Evolutionary conservation across 2,888 invertebrate genomes (phyloP).

Genomic region (Mycalesis mineus): DNA sequence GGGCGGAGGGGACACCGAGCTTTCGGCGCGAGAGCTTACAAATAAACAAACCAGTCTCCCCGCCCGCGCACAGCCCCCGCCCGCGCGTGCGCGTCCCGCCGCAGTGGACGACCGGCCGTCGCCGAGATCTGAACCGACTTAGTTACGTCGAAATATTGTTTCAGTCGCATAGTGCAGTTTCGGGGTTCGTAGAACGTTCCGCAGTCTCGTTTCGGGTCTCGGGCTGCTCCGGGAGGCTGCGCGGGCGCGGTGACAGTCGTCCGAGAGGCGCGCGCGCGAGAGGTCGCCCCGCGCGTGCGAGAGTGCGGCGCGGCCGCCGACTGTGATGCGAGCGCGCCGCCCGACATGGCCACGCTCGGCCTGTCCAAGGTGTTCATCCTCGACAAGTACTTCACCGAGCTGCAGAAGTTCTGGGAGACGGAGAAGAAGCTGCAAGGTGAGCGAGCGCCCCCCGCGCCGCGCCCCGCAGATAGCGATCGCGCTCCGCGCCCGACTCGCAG

Average conservation of each 20-base stretch:
- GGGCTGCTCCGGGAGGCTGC: constrained; percentile 25
- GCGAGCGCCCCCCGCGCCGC: constrained; percentile 38
- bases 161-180: background rate
- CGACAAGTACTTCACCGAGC: constrained; percentile 97
- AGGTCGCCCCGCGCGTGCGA: constrained; percentile 45
- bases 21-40: constrained; percentile 55
- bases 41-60: constrained; percentile 65
- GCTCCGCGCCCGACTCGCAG: constrained; percentile 20
- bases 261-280: constrained; percentile 47
- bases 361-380: constrained; percentile 97
- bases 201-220: background rate
- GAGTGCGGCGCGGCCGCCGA: constrained; percentile 55
- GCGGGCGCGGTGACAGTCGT: constrained; percentile 33
- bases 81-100: constrained; percentile 32
- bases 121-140: background rate
- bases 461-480: constrained; percentile 23
- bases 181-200: background rate
- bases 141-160: background rate
- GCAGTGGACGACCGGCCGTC: background rate
- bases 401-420: constrained; percentile 97
- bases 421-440: constrained; percentile 97
- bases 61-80: constrained; percentile 28
- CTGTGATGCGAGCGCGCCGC: constrained; percentile 67
- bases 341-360: constrained; percentile 94
- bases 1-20: constrained; percentile 34